Evolutionary conservation across 2,888 invertebrate species (phyloP), one percentile per base, ranked within the genome.

Genomic region (Selenia dentaria): DNA sequence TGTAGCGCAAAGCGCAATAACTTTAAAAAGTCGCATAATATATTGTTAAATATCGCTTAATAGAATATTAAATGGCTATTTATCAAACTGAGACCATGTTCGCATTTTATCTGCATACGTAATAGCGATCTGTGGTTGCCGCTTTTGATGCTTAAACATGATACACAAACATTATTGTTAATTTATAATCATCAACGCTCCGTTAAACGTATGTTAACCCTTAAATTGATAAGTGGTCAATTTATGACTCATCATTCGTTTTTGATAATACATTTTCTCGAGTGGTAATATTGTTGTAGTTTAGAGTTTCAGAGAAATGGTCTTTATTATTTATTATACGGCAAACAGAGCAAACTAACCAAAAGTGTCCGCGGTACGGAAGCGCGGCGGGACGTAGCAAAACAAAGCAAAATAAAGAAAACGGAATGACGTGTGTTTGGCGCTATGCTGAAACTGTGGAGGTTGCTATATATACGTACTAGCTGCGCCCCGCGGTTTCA

Each of bases 261-360:
- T 27, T 18, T 22, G 6, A 6, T 32, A 18, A 18, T 27, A 8
- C 0, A 31, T 18, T 33, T 31, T 36, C 13, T n/a, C 8, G 10
- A 12, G 14, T 5, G 18, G 11, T 10, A 34, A 20, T 37, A 32
- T 29, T 9, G 34, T 62, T 54, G 2, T 29, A 16, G 29, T 38
- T 13, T 22, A 12, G 53, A 56, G 51, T 54, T 58, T 51, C 57
- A 51, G 58, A 61, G 62, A 72, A 74, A 74, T 74, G 68, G 66
- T 67, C 67, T 82, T 83, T 87, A 88, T 88, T 88, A 88, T 89
- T 89, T 89, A 89, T 89, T 83, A 77, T 79, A 79, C 79, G 77
- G 78, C 79, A 87, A 89, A 86, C 85, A 83, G 81, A 86, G 71
- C 79, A 84, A 88, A 89, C 87, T 88, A 88, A 88, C 88, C 86